phyloP scores from a whole-genome alignment of 53 echinoderm and acorn worm genomes.

The Luidia sarsii region DNA sequence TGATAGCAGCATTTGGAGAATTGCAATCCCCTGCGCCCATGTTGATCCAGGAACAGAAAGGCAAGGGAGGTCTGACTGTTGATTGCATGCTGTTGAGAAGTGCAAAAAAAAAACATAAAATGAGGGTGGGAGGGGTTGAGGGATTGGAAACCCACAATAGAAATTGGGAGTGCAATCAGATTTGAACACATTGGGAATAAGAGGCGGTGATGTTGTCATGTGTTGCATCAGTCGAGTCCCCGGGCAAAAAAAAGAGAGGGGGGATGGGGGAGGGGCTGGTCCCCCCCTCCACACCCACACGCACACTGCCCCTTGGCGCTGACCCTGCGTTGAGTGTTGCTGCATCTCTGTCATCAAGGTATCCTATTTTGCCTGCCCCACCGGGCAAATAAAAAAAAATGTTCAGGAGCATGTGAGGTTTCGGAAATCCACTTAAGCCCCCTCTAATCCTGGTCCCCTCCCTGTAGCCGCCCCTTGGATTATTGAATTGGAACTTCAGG shows the following conservation, averaged over 20 bases:
- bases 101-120: no score
- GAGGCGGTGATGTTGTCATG: slow-evolving; percentile 22
- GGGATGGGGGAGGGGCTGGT: no score
- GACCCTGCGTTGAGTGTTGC: slow-evolving; percentile 31
- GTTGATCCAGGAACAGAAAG: no score
- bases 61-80: no score
- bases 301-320: slow-evolving; percentile 4
- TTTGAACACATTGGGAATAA: no score
- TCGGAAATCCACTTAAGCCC: slow-evolving; percentile 54
- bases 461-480: slow-evolving; percentile 52
- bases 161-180: no score
- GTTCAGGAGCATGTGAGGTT: slow-evolving; percentile 56
- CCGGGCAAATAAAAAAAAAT: slow-evolving; percentile 41
- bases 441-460: slow-evolving; percentile 46
- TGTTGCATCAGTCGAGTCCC: slow-evolving; percentile 15
- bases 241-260: no score
- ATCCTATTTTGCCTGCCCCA: slow-evolving; percentile 31
- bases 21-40: no score
- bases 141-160: no score
- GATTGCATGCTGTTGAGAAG: no score
- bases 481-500: slow-evolving; percentile 47
- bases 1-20: no score
- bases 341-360: slow-evolving; percentile 38
- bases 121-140: no score
- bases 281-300: neutral